Conservation (phyloP, 1,140 invertebrate genomes). For the Trachymyrmex cornetzi region DNA sequence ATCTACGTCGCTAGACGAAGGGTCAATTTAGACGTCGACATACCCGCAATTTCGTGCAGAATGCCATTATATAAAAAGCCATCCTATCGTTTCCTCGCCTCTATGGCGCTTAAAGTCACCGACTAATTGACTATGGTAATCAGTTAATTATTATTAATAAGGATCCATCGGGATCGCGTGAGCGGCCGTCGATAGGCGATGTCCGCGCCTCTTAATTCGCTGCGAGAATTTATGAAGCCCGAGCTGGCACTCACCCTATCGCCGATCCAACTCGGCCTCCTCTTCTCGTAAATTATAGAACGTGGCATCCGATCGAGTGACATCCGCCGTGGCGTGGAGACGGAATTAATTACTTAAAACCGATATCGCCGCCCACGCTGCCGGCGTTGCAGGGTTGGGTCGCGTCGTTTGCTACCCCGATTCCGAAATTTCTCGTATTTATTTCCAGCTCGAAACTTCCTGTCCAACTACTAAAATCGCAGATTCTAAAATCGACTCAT, state of each 20-base stretch:
- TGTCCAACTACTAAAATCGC: conserved; percentile 5
- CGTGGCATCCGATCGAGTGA: conserved; percentile 65
- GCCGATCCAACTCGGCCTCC: conserved; percentile 12
- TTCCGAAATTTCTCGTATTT: conserved; percentile 69
- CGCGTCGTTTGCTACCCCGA: conserved; percentile 45
- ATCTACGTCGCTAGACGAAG: not conserved
- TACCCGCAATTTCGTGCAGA: conserved; percentile 15
- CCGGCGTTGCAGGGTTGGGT: not conserved
- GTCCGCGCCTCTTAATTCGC: conserved; percentile 52
- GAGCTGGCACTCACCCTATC: conserved; percentile 16
- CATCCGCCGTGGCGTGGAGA: conserved; percentile 40
- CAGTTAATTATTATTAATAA: conserved; percentile 64
- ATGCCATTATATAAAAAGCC: conserved; percentile 38
- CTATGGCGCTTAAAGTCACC: conserved; percentile 13
- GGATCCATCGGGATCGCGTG: conserved; percentile 55
- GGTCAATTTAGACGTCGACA: conserved; percentile 34
- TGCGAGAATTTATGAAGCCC: conserved; percentile 54
- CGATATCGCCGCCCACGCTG: conserved; percentile 61
- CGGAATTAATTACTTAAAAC: conserved; percentile 75
- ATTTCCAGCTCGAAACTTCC: conserved; percentile 45
- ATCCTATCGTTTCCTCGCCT: not conserved
- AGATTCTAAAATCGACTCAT: not conserved
- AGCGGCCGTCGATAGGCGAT: conserved; percentile 40
- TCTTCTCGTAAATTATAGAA: conserved; percentile 63
- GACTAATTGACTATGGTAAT: conserved; percentile 59